Evolutionary conservation across 2,888 invertebrate species (phyloP).

Genomic region (Tiliacea aurago): DNA sequence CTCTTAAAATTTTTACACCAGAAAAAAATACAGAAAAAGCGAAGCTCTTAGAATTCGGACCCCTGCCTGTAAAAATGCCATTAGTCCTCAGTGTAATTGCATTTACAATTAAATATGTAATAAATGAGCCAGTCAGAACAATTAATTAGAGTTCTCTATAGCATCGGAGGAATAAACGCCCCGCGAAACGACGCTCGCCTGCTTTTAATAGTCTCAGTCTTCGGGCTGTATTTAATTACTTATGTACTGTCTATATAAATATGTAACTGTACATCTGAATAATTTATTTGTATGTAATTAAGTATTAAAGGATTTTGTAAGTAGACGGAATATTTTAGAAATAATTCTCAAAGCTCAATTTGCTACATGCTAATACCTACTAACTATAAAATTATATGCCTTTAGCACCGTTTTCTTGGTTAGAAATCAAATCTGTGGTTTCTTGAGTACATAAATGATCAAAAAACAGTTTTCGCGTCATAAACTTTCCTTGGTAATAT

Average conservation of each 20-base stretch:
- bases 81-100: conserved; percentile 66
- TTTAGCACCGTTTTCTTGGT: background rate
- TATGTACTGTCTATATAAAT: conserved; percentile 71
- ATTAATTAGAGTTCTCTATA: conserved; percentile 76
- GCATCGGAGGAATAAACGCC: conserved; percentile 79
- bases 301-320: conserved; percentile 38
- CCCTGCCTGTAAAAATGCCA: conserved; percentile 59
- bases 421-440: background rate
- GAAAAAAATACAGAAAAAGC: background rate
- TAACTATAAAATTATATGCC: background rate
- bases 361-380: background rate
- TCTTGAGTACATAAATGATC: background rate
- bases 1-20: background rate
- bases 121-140: conserved; percentile 73
- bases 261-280: conserved; percentile 53
- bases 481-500: too few relatives aligned
- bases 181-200: conserved; percentile 80
- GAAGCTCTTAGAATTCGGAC: conserved; percentile 17
- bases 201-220: conserved; percentile 83
- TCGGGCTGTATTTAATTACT: conserved; percentile 83
- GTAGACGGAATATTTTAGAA: background rate
- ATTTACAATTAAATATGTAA: conserved; percentile 75
- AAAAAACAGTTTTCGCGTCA: background rate
- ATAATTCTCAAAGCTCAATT: conserved; percentile 6
- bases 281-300: conserved; percentile 54